Evolutionary conservation across 1,140 invertebrate genomes (phyloP), one percentile per base, ranked within the genome.

Genomic region (Heterodera schachtii): DNA sequence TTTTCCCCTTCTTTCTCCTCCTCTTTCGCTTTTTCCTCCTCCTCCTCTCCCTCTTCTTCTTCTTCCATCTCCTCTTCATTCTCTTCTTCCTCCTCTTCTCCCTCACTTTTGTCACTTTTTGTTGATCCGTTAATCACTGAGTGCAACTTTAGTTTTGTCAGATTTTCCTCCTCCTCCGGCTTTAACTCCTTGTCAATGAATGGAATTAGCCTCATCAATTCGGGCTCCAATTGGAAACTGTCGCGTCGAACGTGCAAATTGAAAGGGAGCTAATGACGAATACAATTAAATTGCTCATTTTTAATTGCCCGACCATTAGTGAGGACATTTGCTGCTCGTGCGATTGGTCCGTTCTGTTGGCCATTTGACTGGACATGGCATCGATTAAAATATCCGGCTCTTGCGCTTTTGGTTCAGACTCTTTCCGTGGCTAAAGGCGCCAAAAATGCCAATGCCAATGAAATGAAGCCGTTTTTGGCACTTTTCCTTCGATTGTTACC

Each of bases 161-260:
- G 69, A 2, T 19, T 8, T 46, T 71, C n/a, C 69, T 71, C 69
- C 69, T 71, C 69, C 6, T 41, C 69, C 44, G 69, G 69, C 69
- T 71, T 71, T 41, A 71, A 46, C 19, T 78, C 77, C 21, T 52
- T 69, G 70, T 78, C 77, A 11, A 78, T 70, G 49, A 46, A 78
- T 3, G 77, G 77, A 19, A 78, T 69, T 19, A 78, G 19, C 19
- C 64, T 66, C 77, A 78, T 78, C 49, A 69, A 31, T 69, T 64
- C 31, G 5, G 52, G 49, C 16, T 78, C 57, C 31, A 78, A 46
- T 78, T 78, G 77, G 70, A 78, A 78, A 16, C 77, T 78, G 69
- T 71, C 69, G n/a, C 69, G 69, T 46, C 69, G 69, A 41, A 43
- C 19, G 69, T 71, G 69, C 69, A 71, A 64, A 64, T 64, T 64